Base-by-base conservation (phyloP, 2,113 vertebrate species). In the Prionailurus viverrinus region DNA sequence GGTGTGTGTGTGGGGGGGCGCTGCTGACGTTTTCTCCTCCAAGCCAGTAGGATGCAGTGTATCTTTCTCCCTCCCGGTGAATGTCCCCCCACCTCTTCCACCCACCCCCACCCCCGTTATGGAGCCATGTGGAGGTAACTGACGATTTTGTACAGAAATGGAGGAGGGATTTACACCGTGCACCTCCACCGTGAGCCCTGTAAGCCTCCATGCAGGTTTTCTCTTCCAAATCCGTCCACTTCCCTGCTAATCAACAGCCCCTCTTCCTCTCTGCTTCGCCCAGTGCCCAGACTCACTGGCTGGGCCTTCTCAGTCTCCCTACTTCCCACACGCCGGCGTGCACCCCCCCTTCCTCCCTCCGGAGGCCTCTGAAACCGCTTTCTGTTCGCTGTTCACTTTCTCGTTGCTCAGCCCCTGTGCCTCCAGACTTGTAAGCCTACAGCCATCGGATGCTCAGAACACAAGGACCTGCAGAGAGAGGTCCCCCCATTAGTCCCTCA, bases 1-100 rank as follows among this genome's bases (percentile, higher is more conserved):
- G 55, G 55, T 1, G 45, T 1, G 0, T 5, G 41, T 1, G 55
- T 0, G 18, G 18, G 55, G 5, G 23, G 36, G 15, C 41, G 36
- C 36, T 14, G 39, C 69, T 80, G 55, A 86, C 4, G 4, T 87
- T 83, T 90, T 68, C n/a, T 82, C 71, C 51, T 33, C 21, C 33
- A 51, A 63, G 19, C 48, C 15, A 27, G 3, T 3, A 65, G n/a
- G 13, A 61, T 4, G 53, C 25, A 63, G 53, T 3, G 66, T 7
- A 2, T 78, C 55, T 81, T 41, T 53, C 4, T 51, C 48, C 4
- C 1, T 90, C n/a, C 25, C 10, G 13, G 48, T 4, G 39, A 86
- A 29, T 36, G 66, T 29, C 69, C 19, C 19, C 4, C 12, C 58
- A 23, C 21, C 58, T 61, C 58, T 23, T 61, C 58, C 12, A n/a